These are phyloP conservation scores for Sebastes baramenuke DNA, from an alignment of 2,797 vertebrate genomes.

Conservation along the genomic window DNA sequence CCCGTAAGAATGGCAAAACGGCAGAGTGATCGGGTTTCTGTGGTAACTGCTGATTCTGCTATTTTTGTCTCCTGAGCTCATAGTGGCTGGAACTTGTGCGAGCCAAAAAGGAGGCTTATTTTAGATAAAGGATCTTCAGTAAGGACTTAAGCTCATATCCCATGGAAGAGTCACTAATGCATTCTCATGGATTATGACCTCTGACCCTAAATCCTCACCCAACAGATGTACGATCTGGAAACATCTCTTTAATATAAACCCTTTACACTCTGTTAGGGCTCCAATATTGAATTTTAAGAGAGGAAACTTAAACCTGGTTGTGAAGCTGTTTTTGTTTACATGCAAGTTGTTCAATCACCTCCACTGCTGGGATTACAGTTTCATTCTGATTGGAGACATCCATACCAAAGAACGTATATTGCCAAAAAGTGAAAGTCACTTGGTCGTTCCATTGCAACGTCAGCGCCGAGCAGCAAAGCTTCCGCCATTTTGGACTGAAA, in stretches of 20 bases:
- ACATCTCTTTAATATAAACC: background rate
- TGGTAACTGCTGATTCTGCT: slow-evolving; percentile 80
- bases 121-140: slow-evolving; percentile 23
- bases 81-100: slow-evolving; percentile 29
- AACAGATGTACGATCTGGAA: background rate
- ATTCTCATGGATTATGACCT: slow-evolving; percentile 4
- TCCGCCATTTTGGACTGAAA: no score
- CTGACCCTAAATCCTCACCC: slow-evolving; percentile 7
- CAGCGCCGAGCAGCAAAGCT: no score
- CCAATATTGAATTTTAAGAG: background rate
- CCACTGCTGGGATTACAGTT: background rate
- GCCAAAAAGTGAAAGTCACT: no score
- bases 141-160: background rate
- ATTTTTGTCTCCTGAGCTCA: slow-evolving; percentile 70
- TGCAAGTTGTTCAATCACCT: background rate
- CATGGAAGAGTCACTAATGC: background rate
- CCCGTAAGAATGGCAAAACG: slow-evolving; percentile 51
- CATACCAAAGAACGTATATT: no score
- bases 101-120: slow-evolving; percentile 48
- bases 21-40: slow-evolving; percentile 72
- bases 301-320: background rate
- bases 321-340: background rate
- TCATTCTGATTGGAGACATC: background rate
- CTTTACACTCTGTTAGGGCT: background rate
- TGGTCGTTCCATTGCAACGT: no score